Percentiles rank a stretch among this genome's conserved stretches.
phyloP scores from a whole-genome alignment of 2,113 vertebrate species.

The Eurystomus gularis region DNA sequence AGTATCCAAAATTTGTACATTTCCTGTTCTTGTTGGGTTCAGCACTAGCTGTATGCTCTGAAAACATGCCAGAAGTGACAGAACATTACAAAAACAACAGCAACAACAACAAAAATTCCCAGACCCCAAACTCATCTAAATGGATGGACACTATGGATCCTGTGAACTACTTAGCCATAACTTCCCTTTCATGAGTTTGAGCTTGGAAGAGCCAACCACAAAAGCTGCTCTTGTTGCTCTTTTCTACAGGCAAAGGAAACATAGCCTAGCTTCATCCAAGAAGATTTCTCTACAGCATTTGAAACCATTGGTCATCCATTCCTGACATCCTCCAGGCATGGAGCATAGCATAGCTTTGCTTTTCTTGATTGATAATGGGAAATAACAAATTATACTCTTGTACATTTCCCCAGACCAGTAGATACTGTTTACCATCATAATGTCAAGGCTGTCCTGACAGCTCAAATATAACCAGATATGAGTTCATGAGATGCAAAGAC shows the following conservation, averaged over 20 bases:
- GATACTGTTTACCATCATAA: not conserved
- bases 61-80: not conserved
- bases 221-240: not conserved
- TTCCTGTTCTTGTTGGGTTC: not conserved
- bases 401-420: not conserved
- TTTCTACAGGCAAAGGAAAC: not conserved
- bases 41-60: not conserved
- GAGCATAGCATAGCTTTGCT: not conserved
- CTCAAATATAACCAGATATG: not conserved
- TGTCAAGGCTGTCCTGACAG: not conserved
- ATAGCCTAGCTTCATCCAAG: not conserved
- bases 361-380: not conserved
- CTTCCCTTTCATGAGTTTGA: not conserved
- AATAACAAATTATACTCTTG: not conserved
- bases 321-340: accelerated
- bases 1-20: not conserved
- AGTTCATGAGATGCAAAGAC: not conserved
- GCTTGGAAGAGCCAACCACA: not conserved
- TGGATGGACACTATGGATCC: accelerated
- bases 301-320: not conserved
- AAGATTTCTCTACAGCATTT: not conserved
- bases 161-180: not conserved
- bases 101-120: not conserved
- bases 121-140: not conserved
- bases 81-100: not conserved